phyloP scores from a whole-genome alignment of 1,140 invertebrate species.

The Eurosta solidaginis region DNA sequence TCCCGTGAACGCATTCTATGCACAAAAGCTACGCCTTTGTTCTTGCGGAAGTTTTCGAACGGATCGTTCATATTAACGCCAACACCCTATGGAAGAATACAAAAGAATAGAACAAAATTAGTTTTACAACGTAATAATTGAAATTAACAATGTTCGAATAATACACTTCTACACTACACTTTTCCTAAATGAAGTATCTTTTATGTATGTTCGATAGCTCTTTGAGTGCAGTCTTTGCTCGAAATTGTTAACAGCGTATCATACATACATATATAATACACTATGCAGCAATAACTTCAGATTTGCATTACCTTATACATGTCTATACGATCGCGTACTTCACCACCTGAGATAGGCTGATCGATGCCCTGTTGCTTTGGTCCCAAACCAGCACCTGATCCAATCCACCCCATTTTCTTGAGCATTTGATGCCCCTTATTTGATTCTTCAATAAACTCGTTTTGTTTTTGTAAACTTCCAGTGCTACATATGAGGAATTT shows the following conservation, averaged over 20 bases:
- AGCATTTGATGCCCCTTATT: conserved; percentile 97
- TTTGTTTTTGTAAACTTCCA: conserved; percentile 61
- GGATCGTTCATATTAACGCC: conserved; percentile 91
- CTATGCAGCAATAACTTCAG: too few relatives aligned
- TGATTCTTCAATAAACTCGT: conserved; percentile 74
- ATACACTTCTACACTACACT: too few relatives aligned
- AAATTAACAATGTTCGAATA: too few relatives aligned
- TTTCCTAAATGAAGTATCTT: too few relatives aligned
- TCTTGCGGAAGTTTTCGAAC: conserved; percentile 96
- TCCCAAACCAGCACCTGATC: conserved; percentile 82
- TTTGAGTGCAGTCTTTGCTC: too few relatives aligned
- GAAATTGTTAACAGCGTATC: not conserved
- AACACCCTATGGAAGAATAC: conserved; percentile 63
- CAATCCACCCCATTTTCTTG: conserved; percentile 93
- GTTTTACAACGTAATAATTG: too few relatives aligned
- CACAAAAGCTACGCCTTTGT: conserved; percentile 94
- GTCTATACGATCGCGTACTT: conserved; percentile 87
- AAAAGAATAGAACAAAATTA: conserved; percentile 29
- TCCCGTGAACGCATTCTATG: conserved; percentile 93
- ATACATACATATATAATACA: not conserved
- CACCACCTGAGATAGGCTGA: conserved; percentile 88
- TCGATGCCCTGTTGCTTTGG: conserved; percentile 93
- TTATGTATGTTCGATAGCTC: too few relatives aligned
- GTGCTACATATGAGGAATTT: conserved; percentile 40
- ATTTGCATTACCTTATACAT: conserved; percentile 84